These are phyloP conservation scores for Pachycephus smyrnensis DNA, from an alignment of 2,888 invertebrate species.

Conservation along the genomic window DNA sequence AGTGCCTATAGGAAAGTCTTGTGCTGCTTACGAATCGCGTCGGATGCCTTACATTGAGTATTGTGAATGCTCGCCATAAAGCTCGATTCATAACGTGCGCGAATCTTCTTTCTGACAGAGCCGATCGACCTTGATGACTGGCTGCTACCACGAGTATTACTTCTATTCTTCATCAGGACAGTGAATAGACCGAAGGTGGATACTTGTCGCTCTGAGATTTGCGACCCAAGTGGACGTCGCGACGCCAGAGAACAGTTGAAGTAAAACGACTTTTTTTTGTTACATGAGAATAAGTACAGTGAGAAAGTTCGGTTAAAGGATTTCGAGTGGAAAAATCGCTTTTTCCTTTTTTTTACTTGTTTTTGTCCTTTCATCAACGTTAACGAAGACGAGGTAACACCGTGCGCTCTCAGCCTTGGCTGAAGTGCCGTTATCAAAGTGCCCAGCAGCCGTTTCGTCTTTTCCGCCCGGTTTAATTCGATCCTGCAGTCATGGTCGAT, in stretches of 20 bases:
- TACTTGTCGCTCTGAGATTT: background rate
- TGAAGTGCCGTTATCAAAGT: background rate
- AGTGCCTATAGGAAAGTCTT: background rate
- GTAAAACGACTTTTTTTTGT: background rate
- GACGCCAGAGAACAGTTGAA: background rate
- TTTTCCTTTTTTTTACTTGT: background rate
- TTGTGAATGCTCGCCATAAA: background rate
- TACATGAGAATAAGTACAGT: background rate
- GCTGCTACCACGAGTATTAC: background rate
- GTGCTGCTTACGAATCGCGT: background rate
- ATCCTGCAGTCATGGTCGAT: slow-evolving; percentile 34
- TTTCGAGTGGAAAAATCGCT: background rate
- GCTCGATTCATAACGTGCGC: background rate
- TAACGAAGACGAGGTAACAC: background rate
- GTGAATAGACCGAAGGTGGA: background rate
- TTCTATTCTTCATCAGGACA: background rate
- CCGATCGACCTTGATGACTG: slow-evolving; percentile 1
- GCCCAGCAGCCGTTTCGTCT: background rate
- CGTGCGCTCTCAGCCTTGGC: background rate
- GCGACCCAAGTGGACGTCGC: background rate
- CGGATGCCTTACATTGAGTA: background rate
- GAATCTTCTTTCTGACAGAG: slow-evolving; percentile 5
- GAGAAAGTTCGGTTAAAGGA: background rate
- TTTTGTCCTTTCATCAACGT: background rate
- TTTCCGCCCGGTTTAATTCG: background rate